Percentiles rank a stretch among this genome's conserved stretches.
Conservation (phyloP, 2,113 vertebrate genomes). For the Panthera tigris region DNA sequence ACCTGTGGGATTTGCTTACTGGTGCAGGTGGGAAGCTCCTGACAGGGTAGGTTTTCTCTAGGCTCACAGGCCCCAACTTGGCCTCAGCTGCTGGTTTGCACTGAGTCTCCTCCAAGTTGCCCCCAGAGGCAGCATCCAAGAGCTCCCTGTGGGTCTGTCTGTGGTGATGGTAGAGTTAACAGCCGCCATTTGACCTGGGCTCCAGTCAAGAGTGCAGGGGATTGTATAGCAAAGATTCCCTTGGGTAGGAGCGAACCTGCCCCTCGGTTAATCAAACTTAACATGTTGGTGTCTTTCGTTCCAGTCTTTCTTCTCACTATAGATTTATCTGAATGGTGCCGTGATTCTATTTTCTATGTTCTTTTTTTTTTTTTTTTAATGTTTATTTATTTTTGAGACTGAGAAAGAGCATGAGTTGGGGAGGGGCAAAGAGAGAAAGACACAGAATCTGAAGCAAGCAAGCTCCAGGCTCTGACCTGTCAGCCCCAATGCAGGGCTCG, state of each 20-base stretch:
- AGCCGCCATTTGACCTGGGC: not conserved
- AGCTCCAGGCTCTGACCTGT: too few species aligned
- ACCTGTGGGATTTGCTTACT: not conserved
- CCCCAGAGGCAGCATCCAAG: not conserved
- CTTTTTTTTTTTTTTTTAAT: too few species aligned
- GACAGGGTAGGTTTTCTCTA: not conserved
- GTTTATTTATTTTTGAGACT: too few species aligned
- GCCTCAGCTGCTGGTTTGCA: not conserved
- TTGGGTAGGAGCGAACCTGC: not conserved
- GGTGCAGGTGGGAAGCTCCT: not conserved
- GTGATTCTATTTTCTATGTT: not conserved
- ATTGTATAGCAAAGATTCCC: not conserved
- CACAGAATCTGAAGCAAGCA: too few species aligned
- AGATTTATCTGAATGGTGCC: not conserved
- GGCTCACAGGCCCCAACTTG: not conserved
- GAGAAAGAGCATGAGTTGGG: too few species aligned
- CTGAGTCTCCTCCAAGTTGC: not conserved
- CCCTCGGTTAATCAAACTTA: not conserved
- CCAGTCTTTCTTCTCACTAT: not conserved
- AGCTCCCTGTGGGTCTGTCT: not conserved
- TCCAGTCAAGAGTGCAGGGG: not conserved
- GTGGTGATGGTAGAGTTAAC: not conserved
- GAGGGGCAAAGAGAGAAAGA: too few species aligned
- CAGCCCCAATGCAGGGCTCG: too few species aligned
- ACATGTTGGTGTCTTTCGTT: not conserved